Evolutionary conservation across 2,113 vertebrate genomes (phyloP).

Genomic region (Actenoides lindsayi): DNA sequence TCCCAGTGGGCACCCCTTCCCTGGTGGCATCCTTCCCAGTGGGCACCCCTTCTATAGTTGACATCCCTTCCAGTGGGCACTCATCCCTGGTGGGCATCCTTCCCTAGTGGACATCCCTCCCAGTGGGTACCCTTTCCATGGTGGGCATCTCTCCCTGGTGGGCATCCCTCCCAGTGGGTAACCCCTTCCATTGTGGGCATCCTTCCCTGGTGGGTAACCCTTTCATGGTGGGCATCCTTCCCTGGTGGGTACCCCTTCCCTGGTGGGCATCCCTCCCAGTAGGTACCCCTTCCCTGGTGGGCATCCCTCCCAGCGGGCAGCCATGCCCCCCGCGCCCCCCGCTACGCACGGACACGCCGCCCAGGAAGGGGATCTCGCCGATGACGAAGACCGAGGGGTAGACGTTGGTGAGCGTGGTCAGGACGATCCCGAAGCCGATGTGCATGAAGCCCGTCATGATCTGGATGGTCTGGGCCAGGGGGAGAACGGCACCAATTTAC

Average conservation of each 20-base stretch:
- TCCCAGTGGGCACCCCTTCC: background rate
- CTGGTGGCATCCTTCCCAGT: background rate
- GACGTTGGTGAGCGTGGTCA: slow-evolving; percentile 27
- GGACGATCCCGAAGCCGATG: slow-evolving; percentile 60
- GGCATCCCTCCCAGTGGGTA: background rate
- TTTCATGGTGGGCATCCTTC: too few species aligned
- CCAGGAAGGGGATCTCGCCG: slow-evolving; percentile 59
- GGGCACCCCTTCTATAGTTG: background rate
- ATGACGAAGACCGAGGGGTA: slow-evolving; percentile 54
- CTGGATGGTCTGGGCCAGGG: slow-evolving; percentile 45
- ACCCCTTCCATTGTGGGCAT: background rate
- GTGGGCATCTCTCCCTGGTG: too few species aligned
- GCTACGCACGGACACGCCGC: slow-evolving; percentile 46
- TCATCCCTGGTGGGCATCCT: background rate
- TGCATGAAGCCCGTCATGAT: slow-evolving; percentile 65
- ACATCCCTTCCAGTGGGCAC: background rate
- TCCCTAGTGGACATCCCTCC: too few species aligned
- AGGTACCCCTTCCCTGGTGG: background rate
- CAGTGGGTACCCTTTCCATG: background rate
- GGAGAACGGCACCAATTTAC: too few species aligned
- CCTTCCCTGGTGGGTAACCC: too few species aligned
- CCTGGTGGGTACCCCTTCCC: background rate
- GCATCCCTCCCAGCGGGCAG: background rate
- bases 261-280: background rate
- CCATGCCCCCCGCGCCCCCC: background rate